Evolutionary conservation across 2,888 invertebrate genomes (phyloP).

Genomic region (Ectobius pallidus): DNA sequence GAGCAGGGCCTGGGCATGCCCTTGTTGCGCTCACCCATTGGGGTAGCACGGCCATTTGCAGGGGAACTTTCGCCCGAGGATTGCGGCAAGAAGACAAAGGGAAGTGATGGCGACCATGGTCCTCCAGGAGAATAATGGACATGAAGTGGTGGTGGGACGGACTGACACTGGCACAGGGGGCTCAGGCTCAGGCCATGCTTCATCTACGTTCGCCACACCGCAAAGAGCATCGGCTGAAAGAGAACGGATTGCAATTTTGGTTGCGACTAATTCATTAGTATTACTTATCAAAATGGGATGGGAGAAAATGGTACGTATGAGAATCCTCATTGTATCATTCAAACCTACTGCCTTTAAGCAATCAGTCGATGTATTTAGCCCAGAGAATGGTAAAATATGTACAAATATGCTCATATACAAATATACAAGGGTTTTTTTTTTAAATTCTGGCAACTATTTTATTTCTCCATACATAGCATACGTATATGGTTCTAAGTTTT

Average conservation of each 20-base stretch:
- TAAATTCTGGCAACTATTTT: too few species aligned
- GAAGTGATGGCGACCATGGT: slow-evolving; percentile 24
- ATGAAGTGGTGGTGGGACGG: slow-evolving; percentile 28
- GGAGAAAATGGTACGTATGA: too few species aligned
- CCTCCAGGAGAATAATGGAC: slow-evolving; percentile 31
- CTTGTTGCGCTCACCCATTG: slow-evolving; percentile 20
- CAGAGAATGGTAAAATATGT: too few species aligned
- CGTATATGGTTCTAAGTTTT: too few species aligned
- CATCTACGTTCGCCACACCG: slow-evolving; percentile 11
- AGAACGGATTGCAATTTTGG: slow-evolving; percentile 21
- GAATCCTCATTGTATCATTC: too few species aligned
- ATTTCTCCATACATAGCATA: too few species aligned
- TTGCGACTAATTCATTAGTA: background rate
- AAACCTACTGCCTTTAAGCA: too few species aligned
- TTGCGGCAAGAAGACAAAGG: slow-evolving; percentile 31
- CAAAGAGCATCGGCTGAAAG: slow-evolving; percentile 8
- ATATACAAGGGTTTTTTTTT: too few species aligned
- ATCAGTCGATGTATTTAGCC: too few species aligned
- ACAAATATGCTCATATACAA: too few species aligned
- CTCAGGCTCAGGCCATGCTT: slow-evolving; percentile 17
- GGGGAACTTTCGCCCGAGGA: slow-evolving; percentile 27
- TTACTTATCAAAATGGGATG: too few species aligned
- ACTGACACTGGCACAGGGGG: slow-evolving; percentile 24
- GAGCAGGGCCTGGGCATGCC: slow-evolving; percentile 5
- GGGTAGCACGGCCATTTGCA: slow-evolving; percentile 20